Conservation (phyloP, 2,113 vertebrate species). For the Sterna hirundo region DNA sequence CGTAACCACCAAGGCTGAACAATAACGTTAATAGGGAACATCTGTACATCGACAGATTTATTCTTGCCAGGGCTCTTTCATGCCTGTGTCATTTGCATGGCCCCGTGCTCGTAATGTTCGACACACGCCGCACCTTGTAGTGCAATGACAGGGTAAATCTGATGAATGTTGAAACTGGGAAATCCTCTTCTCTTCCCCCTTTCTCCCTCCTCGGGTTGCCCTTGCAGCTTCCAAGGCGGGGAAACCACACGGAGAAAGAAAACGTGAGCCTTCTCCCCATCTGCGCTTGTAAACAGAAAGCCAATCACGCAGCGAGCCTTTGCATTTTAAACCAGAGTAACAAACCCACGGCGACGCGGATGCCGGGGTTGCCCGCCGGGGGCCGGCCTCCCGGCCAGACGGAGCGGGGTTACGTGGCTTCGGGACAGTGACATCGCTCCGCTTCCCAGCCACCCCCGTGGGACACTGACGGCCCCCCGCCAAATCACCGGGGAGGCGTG, state of each 20-base stretch:
- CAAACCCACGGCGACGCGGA: neutral
- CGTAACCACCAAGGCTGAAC: slow-evolving; percentile 52
- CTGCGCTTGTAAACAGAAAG: slow-evolving; percentile 5
- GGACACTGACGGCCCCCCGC: neutral
- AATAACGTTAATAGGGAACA: slow-evolving; percentile 56
- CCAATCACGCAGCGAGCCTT: neutral
- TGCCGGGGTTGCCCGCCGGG: neutral
- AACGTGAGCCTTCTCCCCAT: neutral
- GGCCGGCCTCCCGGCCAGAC: neutral
- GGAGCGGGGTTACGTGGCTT: neutral
- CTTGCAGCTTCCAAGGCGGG: neutral
- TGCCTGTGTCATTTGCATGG: slow-evolving; percentile 42
- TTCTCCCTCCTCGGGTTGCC: neutral
- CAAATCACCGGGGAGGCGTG: too few species aligned
- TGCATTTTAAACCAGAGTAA: neutral
- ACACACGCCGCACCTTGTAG: neutral
- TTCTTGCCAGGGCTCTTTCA: slow-evolving; percentile 37
- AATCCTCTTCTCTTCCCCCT: neutral
- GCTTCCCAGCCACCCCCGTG: accelerated
- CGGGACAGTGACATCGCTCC: neutral
- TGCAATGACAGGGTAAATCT: neutral
- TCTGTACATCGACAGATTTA: slow-evolving; percentile 62
- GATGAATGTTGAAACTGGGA: neutral
- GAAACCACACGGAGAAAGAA: neutral
- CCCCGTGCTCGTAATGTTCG: slow-evolving; percentile 15